Evolutionary conservation across 1,140 invertebrate species (phyloP).

Genomic region (Nilaparvata lugens): DNA sequence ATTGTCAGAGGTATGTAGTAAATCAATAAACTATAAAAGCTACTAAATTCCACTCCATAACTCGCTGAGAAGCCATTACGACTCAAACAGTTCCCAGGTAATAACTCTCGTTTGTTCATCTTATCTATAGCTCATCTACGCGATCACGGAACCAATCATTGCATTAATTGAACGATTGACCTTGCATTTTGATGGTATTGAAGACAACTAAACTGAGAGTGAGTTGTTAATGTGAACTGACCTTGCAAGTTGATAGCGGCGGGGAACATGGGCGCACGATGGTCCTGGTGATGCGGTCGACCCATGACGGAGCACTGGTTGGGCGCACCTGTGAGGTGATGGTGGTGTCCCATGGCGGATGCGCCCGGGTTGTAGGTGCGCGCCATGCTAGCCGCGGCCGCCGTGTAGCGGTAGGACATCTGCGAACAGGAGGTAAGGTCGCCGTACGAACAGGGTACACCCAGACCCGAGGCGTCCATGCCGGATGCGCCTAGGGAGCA

Average conservation of each 20-base stretch:
- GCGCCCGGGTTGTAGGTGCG: conserved; percentile 38
- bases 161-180: too few relatives aligned
- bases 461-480: conserved; percentile 48
- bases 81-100: too few relatives aligned
- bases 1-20: too few relatives aligned
- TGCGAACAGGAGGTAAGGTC: conserved; percentile 77
- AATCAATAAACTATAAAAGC: too few relatives aligned
- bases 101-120: too few relatives aligned
- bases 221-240: conserved; percentile 34
- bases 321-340: conserved; percentile 27
- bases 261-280: conserved; percentile 50
- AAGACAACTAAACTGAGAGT: too few relatives aligned
- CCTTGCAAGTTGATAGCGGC: conserved; percentile 53
- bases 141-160: too few relatives aligned
- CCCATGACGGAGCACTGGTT: conserved; percentile 24
- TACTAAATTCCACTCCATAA: too few relatives aligned
- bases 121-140: too few relatives aligned
- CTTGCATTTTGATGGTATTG: too few relatives aligned
- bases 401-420: conserved; percentile 68
- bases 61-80: too few relatives aligned
- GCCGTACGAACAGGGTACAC: conserved; percentile 67
- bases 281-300: conserved; percentile 36
- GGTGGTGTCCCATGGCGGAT: conserved; percentile 35
- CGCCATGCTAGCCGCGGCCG: conserved; percentile 43
- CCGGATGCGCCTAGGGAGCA: conserved; percentile 48